Evolutionary conservation across 2,888 invertebrate species (phyloP).

Genomic region (Ectemnius continuus): DNA sequence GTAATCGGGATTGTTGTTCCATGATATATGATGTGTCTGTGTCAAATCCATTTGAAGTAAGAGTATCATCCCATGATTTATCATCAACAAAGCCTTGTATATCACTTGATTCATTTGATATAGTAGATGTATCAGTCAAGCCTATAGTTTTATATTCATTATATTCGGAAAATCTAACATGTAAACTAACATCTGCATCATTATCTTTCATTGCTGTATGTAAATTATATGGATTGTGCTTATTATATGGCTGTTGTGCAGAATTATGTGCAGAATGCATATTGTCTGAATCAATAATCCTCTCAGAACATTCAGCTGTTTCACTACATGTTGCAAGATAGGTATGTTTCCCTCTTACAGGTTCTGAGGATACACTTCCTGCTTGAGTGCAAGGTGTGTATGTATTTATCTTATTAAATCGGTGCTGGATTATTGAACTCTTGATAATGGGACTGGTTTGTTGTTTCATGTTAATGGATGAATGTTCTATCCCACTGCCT

Average conservation of each 20-base stretch:
- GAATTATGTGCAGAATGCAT: neutral
- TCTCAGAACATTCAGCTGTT: neutral
- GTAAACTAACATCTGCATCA: slow-evolving; percentile 65
- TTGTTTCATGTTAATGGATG: slow-evolving; percentile 1
- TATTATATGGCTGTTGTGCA: slow-evolving; percentile 2
- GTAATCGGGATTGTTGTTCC: neutral
- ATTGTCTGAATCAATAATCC: neutral
- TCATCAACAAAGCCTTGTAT: slow-evolving; percentile 57
- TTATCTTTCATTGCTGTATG: slow-evolving; percentile 20
- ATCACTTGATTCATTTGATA: slow-evolving; percentile 64
- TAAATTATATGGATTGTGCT: slow-evolving; percentile 13
- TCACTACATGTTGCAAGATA: neutral
- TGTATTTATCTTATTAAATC: slow-evolving; percentile 12
- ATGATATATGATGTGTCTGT: slow-evolving; percentile 48
- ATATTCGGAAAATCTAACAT: slow-evolving; percentile 74
- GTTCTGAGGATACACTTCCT: neutral
- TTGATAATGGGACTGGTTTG: slow-evolving; percentile 19
- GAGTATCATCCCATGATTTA: slow-evolving; percentile 70
- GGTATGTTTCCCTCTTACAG: neutral
- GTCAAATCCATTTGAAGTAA: slow-evolving; percentile 68
- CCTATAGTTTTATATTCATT: slow-evolving; percentile 74
- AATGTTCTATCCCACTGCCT: slow-evolving; percentile 8
- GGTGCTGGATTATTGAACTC: slow-evolving; percentile 10
- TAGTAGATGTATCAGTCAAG: slow-evolving; percentile 69
- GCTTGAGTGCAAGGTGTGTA: slow-evolving; percentile 6